phyloP scores from a whole-genome alignment of 2,113 vertebrate species.

The Tetraodon nigroviridis region DNA sequence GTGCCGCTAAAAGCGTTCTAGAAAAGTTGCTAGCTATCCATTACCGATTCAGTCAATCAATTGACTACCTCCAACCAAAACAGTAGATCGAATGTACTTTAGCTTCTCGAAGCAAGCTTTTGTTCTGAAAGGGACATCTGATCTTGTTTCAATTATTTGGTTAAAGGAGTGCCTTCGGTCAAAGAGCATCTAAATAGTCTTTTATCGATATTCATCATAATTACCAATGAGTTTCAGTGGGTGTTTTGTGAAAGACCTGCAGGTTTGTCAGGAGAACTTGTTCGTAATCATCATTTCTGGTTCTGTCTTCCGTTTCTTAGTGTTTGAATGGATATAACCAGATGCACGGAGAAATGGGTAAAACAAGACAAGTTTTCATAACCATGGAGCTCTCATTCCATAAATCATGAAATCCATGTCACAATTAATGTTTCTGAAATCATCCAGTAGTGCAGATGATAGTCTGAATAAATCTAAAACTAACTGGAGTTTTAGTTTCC shows the following conservation, averaged over 20 bases:
- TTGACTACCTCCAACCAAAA: too few relatives aligned
- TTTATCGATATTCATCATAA: too few relatives aligned
- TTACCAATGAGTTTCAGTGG: too few relatives aligned
- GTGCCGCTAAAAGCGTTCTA: too few relatives aligned
- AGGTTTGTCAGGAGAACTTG: conserved; percentile 16
- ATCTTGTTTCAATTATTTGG: too few relatives aligned
- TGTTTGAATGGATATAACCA: conserved; percentile 80
- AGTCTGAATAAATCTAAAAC: background rate
- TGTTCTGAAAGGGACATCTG: too few relatives aligned
- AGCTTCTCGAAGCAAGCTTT: too few relatives aligned
- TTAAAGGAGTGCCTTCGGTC: too few relatives aligned
- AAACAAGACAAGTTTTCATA: conserved; percentile 72
- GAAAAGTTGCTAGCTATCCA: too few relatives aligned
- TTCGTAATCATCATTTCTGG: conserved; percentile 62
- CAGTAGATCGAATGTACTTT: too few relatives aligned
- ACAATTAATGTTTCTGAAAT: conserved; percentile 35
- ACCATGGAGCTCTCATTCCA: conserved; percentile 64
- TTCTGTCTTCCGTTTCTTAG: conserved; percentile 76
- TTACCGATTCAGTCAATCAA: too few relatives aligned
- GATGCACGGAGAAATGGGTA: conserved; percentile 80
- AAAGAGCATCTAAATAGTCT: too few relatives aligned
- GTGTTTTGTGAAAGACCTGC: conserved; percentile 12
- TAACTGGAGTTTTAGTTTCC: background rate
- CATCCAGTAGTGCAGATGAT: conserved; percentile 8
- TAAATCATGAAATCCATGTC: conserved; percentile 58